These are phyloP conservation scores for Brachyptera putata DNA, from an alignment of 2,888 invertebrate genomes.

Conservation along the genomic window DNA sequence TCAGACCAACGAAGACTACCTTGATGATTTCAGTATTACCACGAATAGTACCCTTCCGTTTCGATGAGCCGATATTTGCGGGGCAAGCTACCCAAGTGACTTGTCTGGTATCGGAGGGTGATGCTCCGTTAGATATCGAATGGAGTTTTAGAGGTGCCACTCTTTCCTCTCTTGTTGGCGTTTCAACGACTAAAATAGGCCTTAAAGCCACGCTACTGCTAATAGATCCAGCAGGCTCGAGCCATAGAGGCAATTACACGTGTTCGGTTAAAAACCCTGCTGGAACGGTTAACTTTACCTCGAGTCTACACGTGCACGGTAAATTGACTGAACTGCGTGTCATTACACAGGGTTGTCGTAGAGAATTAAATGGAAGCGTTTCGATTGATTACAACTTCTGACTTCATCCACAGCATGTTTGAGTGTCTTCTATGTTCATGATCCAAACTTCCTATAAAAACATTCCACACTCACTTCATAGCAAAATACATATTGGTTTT, in stretches of 20 bases:
- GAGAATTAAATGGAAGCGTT: no score
- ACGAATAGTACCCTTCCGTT: conserved; percentile 75
- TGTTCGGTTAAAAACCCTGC: conserved; percentile 43
- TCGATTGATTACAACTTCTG: no score
- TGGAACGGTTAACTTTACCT: conserved; percentile 40
- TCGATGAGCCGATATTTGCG: conserved; percentile 68
- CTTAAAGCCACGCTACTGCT: conserved; percentile 48
- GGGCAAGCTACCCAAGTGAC: conserved; percentile 75
- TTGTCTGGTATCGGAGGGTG: conserved; percentile 60
- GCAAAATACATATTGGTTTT: no score
- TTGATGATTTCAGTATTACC: conserved; percentile 65
- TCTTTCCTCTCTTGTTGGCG: conserved; percentile 42
- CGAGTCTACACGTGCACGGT: conserved; percentile 34
- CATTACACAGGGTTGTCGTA: no score
- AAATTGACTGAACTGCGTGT: no score
- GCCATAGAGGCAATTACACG: conserved; percentile 44
- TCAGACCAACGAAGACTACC: neutral
- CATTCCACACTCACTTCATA: no score
- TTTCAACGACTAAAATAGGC: conserved; percentile 45
- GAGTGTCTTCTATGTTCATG: neutral
- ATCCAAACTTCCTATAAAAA: conserved; percentile 6
- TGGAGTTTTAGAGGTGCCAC: conserved; percentile 52
- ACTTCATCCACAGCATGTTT: no score
- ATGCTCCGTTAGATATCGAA: conserved; percentile 51
- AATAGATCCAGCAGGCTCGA: conserved; percentile 41